Evolutionary conservation across 2,888 invertebrate genomes (phyloP).

Genomic region (Axea sp.): DNA sequence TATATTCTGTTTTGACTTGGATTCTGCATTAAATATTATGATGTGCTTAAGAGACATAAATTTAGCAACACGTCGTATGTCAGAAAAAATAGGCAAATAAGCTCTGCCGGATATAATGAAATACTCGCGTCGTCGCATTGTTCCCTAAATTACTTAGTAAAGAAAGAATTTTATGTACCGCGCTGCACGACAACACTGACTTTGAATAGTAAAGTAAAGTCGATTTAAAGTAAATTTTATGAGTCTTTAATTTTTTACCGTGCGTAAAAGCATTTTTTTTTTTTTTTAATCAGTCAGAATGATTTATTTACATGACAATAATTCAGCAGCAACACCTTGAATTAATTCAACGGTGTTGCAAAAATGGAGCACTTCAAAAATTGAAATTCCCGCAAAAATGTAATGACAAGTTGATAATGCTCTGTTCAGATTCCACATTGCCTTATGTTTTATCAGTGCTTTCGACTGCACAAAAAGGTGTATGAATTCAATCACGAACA

Average conservation of each 20-base stretch:
- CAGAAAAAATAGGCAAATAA: slow-evolving; percentile 47
- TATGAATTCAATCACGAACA: too few relatives aligned
- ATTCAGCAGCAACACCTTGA: too few relatives aligned
- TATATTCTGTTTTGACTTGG: slow-evolving; percentile 29
- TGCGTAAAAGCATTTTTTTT: too few relatives aligned
- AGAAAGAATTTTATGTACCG: slow-evolving; percentile 36
- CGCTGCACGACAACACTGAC: slow-evolving; percentile 23
- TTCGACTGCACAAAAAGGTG: too few relatives aligned
- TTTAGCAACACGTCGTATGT: slow-evolving; percentile 33
- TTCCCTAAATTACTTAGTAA: slow-evolving; percentile 49
- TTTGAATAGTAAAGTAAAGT: slow-evolving; percentile 23
- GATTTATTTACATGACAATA: too few relatives aligned
- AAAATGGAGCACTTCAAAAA: too few relatives aligned
- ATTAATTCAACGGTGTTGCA: too few relatives aligned
- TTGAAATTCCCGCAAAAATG: too few relatives aligned
- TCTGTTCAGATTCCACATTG: too few relatives aligned
- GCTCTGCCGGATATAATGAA: slow-evolving; percentile 35
- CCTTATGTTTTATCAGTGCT: too few relatives aligned
- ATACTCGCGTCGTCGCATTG: slow-evolving; percentile 46
- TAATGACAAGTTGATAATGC: too few relatives aligned
- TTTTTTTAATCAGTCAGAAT: too few relatives aligned
- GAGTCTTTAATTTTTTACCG: background rate
- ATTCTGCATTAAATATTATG: slow-evolving; percentile 38
- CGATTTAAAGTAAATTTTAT: slow-evolving; percentile 11
- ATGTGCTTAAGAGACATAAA: slow-evolving; percentile 55